phyloP scores from a whole-genome alignment of 2,888 invertebrate genomes.

The Hyalella azteca region DNA sequence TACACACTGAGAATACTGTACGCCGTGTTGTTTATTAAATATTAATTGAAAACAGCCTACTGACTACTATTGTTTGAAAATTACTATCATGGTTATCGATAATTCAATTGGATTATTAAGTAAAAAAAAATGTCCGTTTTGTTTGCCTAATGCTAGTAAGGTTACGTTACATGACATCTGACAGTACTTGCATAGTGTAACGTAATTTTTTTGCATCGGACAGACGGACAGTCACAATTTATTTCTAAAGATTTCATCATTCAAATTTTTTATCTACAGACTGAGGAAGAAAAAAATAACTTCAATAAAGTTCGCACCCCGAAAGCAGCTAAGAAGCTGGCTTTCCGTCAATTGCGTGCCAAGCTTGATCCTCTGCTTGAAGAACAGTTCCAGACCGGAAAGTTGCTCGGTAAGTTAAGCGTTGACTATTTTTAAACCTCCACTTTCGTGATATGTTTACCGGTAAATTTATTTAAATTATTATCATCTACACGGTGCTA shows the following conservation, averaged over 20 bases:
- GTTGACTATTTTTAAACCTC: not conserved
- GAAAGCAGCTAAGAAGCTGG: constrained; percentile 90
- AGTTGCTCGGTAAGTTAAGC: not conserved
- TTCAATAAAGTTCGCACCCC: constrained; percentile 89
- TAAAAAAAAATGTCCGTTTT: no score
- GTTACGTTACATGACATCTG: no score
- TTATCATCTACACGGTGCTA: no score
- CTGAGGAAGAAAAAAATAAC: constrained; percentile 92
- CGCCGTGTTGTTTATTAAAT: no score
- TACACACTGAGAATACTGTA: no score
- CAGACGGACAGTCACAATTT: not conserved
- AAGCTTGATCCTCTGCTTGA: constrained; percentile 93
- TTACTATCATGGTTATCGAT: no score
- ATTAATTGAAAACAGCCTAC: no score
- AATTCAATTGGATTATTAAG: no score
- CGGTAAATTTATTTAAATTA: no score
- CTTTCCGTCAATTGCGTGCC: constrained; percentile 80
- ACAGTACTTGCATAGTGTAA: not conserved
- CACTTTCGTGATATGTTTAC: no score
- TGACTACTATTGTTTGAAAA: no score
- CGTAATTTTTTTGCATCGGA: not conserved
- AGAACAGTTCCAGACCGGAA: constrained; percentile 95
- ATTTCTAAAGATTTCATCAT: constrained; percentile 42
- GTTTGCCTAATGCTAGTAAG: no score
- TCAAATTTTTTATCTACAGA: constrained; percentile 67